Base-by-base conservation (phyloP, 2,888 invertebrate genomes). In the Oxycera nigricornis region DNA sequence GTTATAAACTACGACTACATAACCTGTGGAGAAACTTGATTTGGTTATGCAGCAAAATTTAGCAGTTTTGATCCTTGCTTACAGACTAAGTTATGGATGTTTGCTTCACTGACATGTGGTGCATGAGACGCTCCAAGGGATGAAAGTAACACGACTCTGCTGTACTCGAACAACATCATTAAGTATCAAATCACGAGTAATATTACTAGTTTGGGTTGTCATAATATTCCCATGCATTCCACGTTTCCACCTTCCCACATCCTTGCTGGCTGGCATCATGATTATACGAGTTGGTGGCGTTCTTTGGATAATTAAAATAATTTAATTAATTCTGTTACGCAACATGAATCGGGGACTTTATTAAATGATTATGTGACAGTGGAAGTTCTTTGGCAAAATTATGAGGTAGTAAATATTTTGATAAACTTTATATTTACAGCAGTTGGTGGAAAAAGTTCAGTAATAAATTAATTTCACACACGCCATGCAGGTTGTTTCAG, bases 241-340 rank as follows among this genome's bases (percentile, higher is more conserved):
- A 65, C 65, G 65, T 41, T 65, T 65, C 41, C 41, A 65, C 24
- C 24, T 65, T 9, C 24, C 20, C 20, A 55, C 65, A 20, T 65
- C n/a, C 65, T 17, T 41, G 41, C n/a, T 31, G 14, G 17, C 9
- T 7, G n/a, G 26, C 24, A 41, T 24, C 41, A 41, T 14, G 41
- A 39, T 41, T 65, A 39, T 65, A 65, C 39, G 41, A 65, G 41
- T 41, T 24, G 3, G 35, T 24, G 3, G 35, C 22, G 1, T n/a
- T 28, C 65, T 65, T n/a, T 22, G 14, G 30, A 65, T 65, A 65
- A 65, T 65, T 65, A 65, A 65, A 65, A 65, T 24, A 65, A 65
- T 65, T 65, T 65, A 65, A 65, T 65, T 41, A 65, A 41, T 41
- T 35, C 41, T 22, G 28, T 24, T 14, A 35, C 30, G 17, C 65